Evolutionary conservation across 2,113 vertebrate genomes (phyloP).

Genomic region (Anguilla rostrata): DNA sequence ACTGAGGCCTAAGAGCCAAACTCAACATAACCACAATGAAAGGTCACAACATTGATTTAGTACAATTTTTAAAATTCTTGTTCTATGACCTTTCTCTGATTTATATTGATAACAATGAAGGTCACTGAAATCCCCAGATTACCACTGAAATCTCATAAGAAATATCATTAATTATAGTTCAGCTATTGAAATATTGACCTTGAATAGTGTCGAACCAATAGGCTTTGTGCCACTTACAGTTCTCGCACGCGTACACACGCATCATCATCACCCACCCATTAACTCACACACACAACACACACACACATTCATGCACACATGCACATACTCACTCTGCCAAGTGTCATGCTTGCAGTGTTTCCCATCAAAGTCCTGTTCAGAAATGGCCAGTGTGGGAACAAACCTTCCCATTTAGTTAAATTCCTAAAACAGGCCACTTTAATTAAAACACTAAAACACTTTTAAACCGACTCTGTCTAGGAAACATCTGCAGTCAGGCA

Average conservation of each 20-base stretch:
- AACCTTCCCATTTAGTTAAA: no score
- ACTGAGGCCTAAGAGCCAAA: conserved; percentile 4
- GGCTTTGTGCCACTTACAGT: not conserved
- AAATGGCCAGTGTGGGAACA: no score
- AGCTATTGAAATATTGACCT: conserved; percentile 6
- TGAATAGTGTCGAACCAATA: not conserved
- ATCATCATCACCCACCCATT: no score
- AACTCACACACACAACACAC: not conserved
- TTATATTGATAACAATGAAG: conserved; percentile 34
- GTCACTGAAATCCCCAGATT: conserved; percentile 21
- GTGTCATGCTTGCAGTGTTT: not conserved
- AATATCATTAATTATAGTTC: conserved; percentile 23
- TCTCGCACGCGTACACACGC: not conserved
- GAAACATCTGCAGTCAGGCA: not conserved
- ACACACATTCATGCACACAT: not conserved
- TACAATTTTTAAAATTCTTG: conserved; percentile 25
- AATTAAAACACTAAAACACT: not conserved
- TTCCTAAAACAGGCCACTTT: no score
- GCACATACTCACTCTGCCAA: not conserved
- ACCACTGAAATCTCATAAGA: conserved; percentile 5
- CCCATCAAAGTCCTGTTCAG: not conserved
- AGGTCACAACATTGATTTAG: conserved; percentile 34
- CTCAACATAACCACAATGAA: conserved; percentile 16
- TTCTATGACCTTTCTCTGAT: conserved; percentile 32
- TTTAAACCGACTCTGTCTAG: not conserved